phyloP scores from a whole-genome alignment of 2,888 invertebrate genomes.

The Agrochola circellaris region DNA sequence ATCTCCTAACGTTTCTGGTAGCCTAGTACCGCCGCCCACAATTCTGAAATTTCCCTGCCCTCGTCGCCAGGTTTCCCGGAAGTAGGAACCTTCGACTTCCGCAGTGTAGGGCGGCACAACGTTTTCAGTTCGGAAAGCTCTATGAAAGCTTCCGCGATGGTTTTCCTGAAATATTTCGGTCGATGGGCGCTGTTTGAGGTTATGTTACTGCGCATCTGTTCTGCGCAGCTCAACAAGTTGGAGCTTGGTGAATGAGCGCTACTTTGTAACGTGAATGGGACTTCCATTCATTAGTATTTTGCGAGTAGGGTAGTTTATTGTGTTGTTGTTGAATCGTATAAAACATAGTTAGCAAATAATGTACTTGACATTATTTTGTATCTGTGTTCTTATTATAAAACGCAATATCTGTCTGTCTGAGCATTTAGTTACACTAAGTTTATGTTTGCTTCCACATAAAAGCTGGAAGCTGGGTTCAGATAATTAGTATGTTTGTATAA shows the following conservation, averaged over 20 bases:
- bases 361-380: neutral
- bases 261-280: conserved; percentile 1
- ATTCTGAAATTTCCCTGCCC: conserved; percentile 89
- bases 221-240: conserved; percentile 76
- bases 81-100: conserved; percentile 81
- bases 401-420: neutral
- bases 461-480: neutral
- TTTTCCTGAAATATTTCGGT: conserved; percentile 31
- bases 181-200: conserved; percentile 38
- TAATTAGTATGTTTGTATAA: neutral
- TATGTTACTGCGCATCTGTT: conserved; percentile 75
- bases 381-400: neutral
- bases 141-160: conserved; percentile 36
- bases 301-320: neutral
- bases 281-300: conserved; percentile 17
- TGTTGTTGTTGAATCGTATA: neutral
- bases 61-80: conserved; percentile 84
- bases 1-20: conserved; percentile 71
- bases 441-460: neutral
- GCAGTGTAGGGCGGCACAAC: conserved; percentile 82
- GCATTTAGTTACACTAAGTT: neutral
- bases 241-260: conserved; percentile 22
- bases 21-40: conserved; percentile 89
- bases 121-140: conserved; percentile 49
- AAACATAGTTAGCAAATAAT: neutral